A percentile compares a stretch with the other conserved stretches of the same genome.
These are phyloP conservation scores for Danionella cerebrum DNA, from an alignment of 2,113 vertebrate species.

Conservation along the genomic window DNA sequence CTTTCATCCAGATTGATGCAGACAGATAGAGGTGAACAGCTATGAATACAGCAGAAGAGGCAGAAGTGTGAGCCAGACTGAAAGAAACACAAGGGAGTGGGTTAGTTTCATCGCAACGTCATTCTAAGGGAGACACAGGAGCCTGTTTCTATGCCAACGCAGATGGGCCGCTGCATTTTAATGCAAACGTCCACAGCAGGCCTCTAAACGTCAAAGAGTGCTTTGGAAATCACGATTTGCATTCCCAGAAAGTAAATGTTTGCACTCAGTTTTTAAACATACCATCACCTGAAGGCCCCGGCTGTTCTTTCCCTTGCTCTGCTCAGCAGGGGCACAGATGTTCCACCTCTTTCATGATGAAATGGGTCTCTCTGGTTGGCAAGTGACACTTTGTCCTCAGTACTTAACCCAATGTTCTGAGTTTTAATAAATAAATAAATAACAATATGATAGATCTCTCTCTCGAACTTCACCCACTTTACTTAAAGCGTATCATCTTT, in stretches of 20 bases:
- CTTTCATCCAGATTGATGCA: conserved; percentile 7
- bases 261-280: conserved; percentile 19
- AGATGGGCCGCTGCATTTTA: conserved; percentile 36
- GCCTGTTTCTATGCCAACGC: conserved; percentile 54
- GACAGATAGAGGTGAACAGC: conserved; percentile 10
- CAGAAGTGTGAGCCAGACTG: background rate
- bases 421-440: too few relatives aligned
- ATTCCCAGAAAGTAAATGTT: conserved; percentile 31
- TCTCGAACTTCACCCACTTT: too few relatives aligned
- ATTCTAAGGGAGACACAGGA: conserved; percentile 41
- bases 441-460: too few relatives aligned
- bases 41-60: background rate
- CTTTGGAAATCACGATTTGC: background rate
- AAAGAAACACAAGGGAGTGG: background rate
- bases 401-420: too few relatives aligned
- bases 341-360: conserved; percentile 3
- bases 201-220: conserved; percentile 35
- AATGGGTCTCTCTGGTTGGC: background rate
- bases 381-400: background rate
- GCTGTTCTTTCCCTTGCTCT: background rate
- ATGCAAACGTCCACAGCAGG: conserved; percentile 37
- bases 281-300: background rate
- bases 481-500: too few relatives aligned
- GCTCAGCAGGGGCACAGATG: background rate
- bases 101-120: conserved; percentile 33